phyloP scores from a whole-genome alignment of 1,140 invertebrate species.

The Drosophila aff. region DNA sequence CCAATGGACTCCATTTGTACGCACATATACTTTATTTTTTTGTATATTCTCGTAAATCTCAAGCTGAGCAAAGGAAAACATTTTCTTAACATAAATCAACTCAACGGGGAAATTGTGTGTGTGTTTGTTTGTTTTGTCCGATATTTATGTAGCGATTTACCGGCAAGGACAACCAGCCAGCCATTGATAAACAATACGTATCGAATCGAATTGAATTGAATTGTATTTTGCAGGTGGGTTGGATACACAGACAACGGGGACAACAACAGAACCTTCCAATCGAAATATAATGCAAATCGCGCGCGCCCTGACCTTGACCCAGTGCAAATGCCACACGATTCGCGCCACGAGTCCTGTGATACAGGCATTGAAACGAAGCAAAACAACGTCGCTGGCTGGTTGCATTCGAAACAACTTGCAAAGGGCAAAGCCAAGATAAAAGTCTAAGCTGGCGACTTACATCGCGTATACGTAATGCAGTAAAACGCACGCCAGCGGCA shows the following conservation, averaged over 20 bases:
- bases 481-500: constrained; percentile 28
- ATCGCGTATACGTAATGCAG: constrained; percentile 36
- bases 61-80: constrained; percentile 31
- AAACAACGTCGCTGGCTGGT: constrained; percentile 13
- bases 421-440: constrained; percentile 52
- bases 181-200: constrained; percentile 46
- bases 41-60: constrained; percentile 19
- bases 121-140: neutral
- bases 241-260: neutral
- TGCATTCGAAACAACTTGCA: constrained; percentile 18
- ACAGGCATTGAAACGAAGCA: constrained; percentile 13
- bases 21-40: neutral
- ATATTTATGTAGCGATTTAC: constrained; percentile 44
- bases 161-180: constrained; percentile 33
- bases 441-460: constrained; percentile 39
- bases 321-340: constrained; percentile 27
- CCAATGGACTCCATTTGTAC: constrained; percentile 1
- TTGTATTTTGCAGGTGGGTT: constrained; percentile 24
- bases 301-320: constrained; percentile 45
- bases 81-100: constrained; percentile 52
- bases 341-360: constrained; percentile 12
- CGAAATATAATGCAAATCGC: constrained; percentile 55
- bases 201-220: constrained; percentile 40
- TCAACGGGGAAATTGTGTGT: constrained; percentile 27
- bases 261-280: constrained; percentile 21